Percentiles rank a stretch among this genome's conserved stretches.
These are phyloP conservation scores for Coboldia fuscipes DNA, from an alignment of 1,140 invertebrate species.

Conservation along the genomic window DNA sequence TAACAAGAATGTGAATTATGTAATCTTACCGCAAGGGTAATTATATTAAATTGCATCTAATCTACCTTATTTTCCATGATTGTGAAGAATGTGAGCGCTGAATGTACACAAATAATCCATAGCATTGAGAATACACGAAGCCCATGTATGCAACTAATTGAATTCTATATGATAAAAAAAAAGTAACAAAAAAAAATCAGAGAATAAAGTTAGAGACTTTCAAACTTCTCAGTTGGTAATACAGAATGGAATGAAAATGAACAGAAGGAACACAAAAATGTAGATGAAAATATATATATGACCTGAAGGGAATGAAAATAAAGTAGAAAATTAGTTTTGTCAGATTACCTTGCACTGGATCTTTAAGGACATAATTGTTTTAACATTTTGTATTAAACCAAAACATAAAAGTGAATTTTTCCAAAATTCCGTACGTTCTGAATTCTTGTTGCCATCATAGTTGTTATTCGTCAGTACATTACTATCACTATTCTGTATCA, in stretches of 20 bases:
- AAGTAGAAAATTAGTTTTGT: no score
- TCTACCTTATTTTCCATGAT: slow-evolving; percentile 38
- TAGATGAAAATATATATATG: no score
- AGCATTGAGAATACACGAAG: slow-evolving; percentile 62
- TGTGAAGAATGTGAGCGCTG: slow-evolving; percentile 57
- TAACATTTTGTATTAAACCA: slow-evolving; percentile 29
- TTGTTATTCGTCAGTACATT: not conserved
- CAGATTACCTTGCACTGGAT: slow-evolving; percentile 19
- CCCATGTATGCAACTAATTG: slow-evolving; percentile 58
- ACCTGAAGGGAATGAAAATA: no score
- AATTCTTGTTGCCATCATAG: not conserved
- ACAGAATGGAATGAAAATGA: no score
- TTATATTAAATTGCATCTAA: not conserved
- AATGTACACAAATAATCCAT: slow-evolving; percentile 88
- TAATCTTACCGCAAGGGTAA: not conserved
- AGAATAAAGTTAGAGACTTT: no score
- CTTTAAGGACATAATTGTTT: slow-evolving; percentile 33
- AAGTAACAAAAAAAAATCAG: slow-evolving; percentile 1
- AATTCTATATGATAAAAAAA: slow-evolving; percentile 22
- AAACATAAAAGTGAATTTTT: slow-evolving; percentile 26
- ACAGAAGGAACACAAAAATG: no score
- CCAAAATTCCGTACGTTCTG: no score
- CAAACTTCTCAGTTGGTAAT: no score
- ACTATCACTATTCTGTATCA: no score
- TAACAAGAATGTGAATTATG: not conserved